These are phyloP conservation scores for Anseranas semipalmata DNA, from an alignment of 2,113 vertebrate genomes.

Conservation along the genomic window DNA sequence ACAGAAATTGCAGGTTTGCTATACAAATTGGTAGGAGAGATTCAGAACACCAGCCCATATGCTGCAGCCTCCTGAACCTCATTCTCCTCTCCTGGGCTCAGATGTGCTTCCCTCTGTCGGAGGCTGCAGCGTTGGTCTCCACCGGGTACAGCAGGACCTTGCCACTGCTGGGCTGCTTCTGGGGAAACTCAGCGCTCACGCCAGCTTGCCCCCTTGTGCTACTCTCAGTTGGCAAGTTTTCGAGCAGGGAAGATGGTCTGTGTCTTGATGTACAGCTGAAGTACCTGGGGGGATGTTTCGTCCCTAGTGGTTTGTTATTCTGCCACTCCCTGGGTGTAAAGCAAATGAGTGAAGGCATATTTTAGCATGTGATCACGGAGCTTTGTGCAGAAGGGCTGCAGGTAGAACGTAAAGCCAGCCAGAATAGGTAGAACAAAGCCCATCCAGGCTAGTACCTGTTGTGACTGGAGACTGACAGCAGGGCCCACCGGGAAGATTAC, in stretches of 20 bases:
- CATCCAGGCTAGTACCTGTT: background rate
- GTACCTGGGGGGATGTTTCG: background rate
- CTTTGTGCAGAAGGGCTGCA: background rate
- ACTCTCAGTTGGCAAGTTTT: background rate
- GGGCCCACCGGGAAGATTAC: background rate
- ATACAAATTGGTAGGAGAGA: constrained; percentile 24
- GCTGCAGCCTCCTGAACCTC: constrained; percentile 12
- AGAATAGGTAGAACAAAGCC: background rate
- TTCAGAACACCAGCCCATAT: background rate
- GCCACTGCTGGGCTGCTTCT: background rate
- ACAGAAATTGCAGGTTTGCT: constrained; percentile 59
- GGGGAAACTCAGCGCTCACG: background rate
- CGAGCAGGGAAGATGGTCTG: background rate
- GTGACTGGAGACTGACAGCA: background rate
- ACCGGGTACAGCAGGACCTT: background rate
- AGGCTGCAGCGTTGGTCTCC: background rate
- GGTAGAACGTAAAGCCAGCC: background rate
- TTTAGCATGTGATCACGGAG: background rate
- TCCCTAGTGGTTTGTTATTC: background rate
- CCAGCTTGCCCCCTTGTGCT: background rate
- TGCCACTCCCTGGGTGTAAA: background rate
- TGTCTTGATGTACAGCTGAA: background rate
- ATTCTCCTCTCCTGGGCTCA: background rate
- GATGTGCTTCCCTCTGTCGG: background rate
- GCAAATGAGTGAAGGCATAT: background rate